A percentile compares a stretch with the other conserved stretches of the same genome.
Conservation (phyloP, 2,797 vertebrate genomes). For the Anguilla obscura region DNA sequence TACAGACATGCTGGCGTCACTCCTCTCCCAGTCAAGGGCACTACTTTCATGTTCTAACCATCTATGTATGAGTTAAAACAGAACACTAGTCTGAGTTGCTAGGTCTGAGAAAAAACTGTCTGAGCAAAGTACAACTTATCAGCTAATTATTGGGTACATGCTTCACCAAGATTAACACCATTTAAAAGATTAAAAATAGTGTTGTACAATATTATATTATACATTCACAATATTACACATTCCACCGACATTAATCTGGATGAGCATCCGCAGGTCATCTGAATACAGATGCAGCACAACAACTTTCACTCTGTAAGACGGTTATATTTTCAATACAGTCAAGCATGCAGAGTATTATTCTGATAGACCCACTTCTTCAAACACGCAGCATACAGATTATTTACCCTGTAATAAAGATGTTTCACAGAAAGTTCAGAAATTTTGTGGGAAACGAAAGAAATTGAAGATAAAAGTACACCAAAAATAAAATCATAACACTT, state of each 20-base stretch:
- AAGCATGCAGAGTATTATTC: background rate
- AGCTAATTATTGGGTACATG: background rate
- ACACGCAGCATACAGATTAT: background rate
- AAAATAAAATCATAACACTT: conserved; percentile 33
- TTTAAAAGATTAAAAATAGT: background rate
- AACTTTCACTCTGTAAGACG: background rate
- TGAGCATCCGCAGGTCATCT: background rate
- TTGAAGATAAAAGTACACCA: conserved; percentile 23
- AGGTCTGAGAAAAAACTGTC: background rate
- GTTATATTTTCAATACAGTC: background rate
- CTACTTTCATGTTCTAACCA: background rate
- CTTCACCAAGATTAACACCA: background rate
- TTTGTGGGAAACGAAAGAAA: conserved; percentile 34
- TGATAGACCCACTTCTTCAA: background rate
- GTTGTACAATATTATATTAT: background rate
- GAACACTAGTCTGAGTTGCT: background rate
- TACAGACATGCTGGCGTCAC: background rate
- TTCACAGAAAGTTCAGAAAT: conserved; percentile 6
- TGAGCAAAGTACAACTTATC: background rate
- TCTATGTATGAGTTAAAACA: background rate
- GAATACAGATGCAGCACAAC: background rate
- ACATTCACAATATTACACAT: background rate
- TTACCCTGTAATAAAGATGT: background rate
- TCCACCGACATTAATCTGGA: background rate
- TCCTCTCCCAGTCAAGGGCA: background rate